These are phyloP conservation scores for Griposia aprilina DNA, from an alignment of 2,888 invertebrate species.

Conservation along the genomic window DNA sequence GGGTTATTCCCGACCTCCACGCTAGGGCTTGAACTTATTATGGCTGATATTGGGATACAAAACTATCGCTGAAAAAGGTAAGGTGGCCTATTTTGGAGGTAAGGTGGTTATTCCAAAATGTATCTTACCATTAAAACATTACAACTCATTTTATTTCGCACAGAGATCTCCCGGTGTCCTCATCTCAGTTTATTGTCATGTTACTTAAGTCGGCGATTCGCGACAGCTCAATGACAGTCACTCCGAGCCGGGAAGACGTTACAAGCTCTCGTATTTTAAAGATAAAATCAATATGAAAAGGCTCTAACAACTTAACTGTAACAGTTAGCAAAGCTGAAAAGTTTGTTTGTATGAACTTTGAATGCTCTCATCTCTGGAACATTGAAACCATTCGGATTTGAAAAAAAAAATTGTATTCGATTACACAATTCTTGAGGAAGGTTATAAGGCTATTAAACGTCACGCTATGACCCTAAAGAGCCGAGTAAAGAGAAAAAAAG, in stretches of 20 bases:
- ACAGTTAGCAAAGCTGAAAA: not conserved
- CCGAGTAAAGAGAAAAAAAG: not conserved
- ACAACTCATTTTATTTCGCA: not conserved
- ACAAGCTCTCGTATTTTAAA: slow-evolving; percentile 32
- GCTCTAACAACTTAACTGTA: slow-evolving; percentile 37
- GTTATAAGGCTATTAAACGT: not conserved
- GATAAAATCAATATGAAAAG: slow-evolving; percentile 52
- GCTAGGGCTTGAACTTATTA: too few species aligned
- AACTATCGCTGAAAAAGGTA: too few species aligned
- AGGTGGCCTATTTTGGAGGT: too few species aligned
- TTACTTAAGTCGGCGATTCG: not conserved
- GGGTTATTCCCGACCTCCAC: too few species aligned
- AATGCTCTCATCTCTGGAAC: not conserved
- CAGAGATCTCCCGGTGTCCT: not conserved
- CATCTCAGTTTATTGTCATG: slow-evolving; percentile 31
- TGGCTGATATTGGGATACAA: too few species aligned
- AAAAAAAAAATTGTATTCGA: not conserved
- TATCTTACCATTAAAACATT: not conserved
- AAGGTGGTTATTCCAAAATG: not conserved
- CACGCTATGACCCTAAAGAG: not conserved
- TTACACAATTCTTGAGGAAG: not conserved
- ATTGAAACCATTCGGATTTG: not conserved
- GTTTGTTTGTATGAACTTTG: not conserved
- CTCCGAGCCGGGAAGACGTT: slow-evolving; percentile 11
- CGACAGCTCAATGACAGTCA: slow-evolving; percentile 22